Base-by-base conservation (phyloP, 2,888 invertebrate genomes). In the Heliconius charithonia region DNA sequence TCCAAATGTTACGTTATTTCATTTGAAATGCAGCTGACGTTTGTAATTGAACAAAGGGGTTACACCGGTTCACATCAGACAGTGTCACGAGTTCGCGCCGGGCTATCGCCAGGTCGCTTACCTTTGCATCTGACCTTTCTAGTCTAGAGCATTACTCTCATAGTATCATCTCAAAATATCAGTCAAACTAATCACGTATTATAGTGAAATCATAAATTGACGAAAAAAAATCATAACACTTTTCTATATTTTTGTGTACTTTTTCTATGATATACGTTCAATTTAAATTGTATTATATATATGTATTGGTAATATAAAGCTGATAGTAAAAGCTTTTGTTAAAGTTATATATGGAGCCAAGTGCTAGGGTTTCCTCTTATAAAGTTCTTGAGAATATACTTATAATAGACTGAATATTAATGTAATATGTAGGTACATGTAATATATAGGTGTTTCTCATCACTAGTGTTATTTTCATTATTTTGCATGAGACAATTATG, bases 91-190 rank as follows among this genome's bases (percentile, higher is more conserved):
- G 83, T 84, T 85, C 85, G 82, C 82, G 81, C 82, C 80, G 84
- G 82, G 85, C 85, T 86, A 84, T 83, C 83, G 79, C 81, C 79
- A 79, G 87, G 85, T 85, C 85, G 82, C 81, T 84, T 83, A 86
- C 86, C 86, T 86, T 80, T 75, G 76, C 76, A 79, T 81, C 82
- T 82, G 81, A 81, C 81, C 82, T 79, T 81, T 75, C 77, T 82
- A 81, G 83, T 83, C 83, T 83, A 79, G 82, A 81, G 80, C 83
- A 75, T 82, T 79, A 81, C 82, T 82, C 82, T 80, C 81, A 75
- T 81, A 79, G 76, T 81, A 80, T 81, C 82, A 77, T 82, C 75
- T 80, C 78, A 71, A 19, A 13, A 13, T 63, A 65, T 45, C 16
- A 41, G 2, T 73, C 25, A 41, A 41, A 41, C 19, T 62, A 12